These are phyloP conservation scores for Strigops habroptila DNA, from an alignment of 2,113 vertebrate species.

Conservation along the genomic window DNA sequence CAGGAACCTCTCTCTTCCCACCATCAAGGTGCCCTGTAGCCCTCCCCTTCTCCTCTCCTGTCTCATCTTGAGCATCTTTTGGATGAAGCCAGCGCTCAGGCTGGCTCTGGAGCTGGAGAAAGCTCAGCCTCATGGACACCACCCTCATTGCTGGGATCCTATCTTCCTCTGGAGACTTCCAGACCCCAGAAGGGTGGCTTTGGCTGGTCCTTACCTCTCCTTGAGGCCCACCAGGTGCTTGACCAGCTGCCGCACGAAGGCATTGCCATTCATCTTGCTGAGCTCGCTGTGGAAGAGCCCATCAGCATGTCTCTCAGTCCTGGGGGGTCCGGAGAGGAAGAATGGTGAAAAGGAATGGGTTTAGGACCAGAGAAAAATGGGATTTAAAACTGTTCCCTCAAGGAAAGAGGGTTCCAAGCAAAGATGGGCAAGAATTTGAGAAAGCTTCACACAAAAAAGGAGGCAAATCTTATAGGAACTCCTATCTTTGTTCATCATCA, in stretches of 20 bases:
- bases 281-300: conserved; percentile 74
- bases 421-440: neutral
- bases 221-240: conserved; percentile 51
- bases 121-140: neutral
- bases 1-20: neutral
- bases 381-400: neutral
- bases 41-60: neutral
- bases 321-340: neutral
- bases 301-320: conserved; percentile 65
- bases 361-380: neutral
- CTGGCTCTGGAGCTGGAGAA: neutral
- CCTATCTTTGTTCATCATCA: neutral
- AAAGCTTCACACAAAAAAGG: neutral
- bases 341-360: neutral
- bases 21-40: too few relatives aligned
- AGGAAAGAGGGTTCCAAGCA: neutral
- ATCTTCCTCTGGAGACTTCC: fast-evolving
- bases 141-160: neutral
- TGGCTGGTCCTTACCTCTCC: conserved; percentile 39
- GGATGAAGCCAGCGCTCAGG: neutral
- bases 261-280: conserved; percentile 68
- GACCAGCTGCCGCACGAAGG: conserved; percentile 60
- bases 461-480: neutral
- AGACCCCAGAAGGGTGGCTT: neutral
- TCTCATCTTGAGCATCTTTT: neutral